Conservation (phyloP, 1,140 invertebrate genomes). For the Drosophila repletoides region DNA sequence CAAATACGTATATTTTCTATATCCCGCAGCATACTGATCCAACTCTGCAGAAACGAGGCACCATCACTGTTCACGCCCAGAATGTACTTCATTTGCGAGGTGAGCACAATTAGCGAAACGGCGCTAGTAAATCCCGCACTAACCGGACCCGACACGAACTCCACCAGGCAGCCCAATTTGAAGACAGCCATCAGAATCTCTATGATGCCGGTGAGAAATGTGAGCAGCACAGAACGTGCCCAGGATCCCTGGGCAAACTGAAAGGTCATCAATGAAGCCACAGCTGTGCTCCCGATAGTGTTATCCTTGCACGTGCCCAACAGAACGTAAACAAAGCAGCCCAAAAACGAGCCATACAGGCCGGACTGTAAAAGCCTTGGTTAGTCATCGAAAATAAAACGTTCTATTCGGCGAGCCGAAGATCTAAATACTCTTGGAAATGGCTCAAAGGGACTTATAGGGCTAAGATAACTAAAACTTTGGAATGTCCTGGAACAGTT, state of each 20-base stretch:
- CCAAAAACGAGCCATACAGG: constrained; percentile 95
- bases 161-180: constrained; percentile 94
- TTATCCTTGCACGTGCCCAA: constrained; percentile 96
- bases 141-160: constrained; percentile 96
- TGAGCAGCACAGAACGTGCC: constrained; percentile 91
- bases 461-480: no score
- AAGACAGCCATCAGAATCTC: constrained; percentile 93
- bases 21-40: constrained; percentile 87
- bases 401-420: no score
- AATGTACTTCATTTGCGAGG: constrained; percentile 94
- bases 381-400: background rate
- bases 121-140: constrained; percentile 97
- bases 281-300: constrained; percentile 94
- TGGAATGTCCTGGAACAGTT: no score
- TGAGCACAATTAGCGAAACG: constrained; percentile 94
- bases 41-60: constrained; percentile 88
- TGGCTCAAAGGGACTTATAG: no score
- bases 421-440: no score
- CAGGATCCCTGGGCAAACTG: constrained; percentile 88
- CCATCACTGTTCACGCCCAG: constrained; percentile 90
- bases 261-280: constrained; percentile 92
- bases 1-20: constrained; percentile 85
- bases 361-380: constrained; percentile 90
- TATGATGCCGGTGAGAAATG: constrained; percentile 91
- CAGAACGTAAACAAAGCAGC: constrained; percentile 94